Conservation (phyloP, 2,888 invertebrate species). For the Drymonia ruficornis region DNA sequence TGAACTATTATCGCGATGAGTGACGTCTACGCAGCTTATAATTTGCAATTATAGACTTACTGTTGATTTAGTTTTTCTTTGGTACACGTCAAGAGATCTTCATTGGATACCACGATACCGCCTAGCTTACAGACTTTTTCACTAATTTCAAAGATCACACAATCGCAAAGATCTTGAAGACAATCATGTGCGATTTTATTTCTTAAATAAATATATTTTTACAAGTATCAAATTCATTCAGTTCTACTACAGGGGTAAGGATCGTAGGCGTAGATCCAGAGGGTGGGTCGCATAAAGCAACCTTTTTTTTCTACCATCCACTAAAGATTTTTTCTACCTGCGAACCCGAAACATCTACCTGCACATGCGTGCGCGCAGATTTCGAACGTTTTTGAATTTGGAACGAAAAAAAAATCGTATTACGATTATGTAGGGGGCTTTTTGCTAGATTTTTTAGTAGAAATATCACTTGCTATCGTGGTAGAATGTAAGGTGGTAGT, state of each 20-base stretch:
- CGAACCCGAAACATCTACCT: constrained; percentile 71
- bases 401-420: constrained; percentile 52
- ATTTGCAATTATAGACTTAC: too few species aligned
- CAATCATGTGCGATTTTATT: too few species aligned
- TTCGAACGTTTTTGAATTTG: constrained; percentile 60
- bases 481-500: constrained; percentile 51
- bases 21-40: too few species aligned
- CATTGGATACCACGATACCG: too few species aligned
- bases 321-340: constrained; percentile 78
- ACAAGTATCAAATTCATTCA: constrained; percentile 1
- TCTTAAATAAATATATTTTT: constrained; percentile 16
- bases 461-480: constrained; percentile 61
- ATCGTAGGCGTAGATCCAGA: constrained; percentile 64
- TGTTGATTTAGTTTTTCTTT: too few species aligned
- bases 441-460: constrained; percentile 68
- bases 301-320: constrained; percentile 68
- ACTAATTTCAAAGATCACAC: too few species aligned
- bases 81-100: too few species aligned
- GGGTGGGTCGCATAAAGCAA: constrained; percentile 73
- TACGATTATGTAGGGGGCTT: constrained; percentile 56
- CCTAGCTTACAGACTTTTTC: too few species aligned
- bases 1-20: too few species aligned
- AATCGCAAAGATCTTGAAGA: too few species aligned
- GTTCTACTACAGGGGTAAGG: constrained; percentile 40
- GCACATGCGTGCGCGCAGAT: constrained; percentile 66